Percentiles rank a stretch among this genome's conserved stretches.
Conservation (phyloP, 2,888 invertebrate species). For the Caenorhabditis drosophilae region DNA sequence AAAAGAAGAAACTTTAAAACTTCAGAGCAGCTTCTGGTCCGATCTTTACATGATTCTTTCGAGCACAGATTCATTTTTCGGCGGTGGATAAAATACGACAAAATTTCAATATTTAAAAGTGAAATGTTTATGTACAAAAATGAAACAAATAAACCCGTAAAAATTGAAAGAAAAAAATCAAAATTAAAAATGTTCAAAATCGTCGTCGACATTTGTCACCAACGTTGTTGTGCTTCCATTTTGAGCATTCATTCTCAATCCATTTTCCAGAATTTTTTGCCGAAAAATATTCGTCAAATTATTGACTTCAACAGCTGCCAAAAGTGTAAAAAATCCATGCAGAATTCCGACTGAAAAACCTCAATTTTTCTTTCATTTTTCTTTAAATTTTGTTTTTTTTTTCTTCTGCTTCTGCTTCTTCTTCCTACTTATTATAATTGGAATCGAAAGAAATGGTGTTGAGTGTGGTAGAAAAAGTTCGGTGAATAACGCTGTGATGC, state of each 20-base stretch:
- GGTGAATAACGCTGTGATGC: slow-evolving; percentile 16
- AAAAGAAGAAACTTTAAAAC: too few relatives aligned
- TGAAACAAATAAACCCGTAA: slow-evolving; percentile 18
- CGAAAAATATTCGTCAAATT: slow-evolving; percentile 14
- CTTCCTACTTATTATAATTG: slow-evolving; percentile 17
- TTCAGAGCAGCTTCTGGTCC: slow-evolving; percentile 20
- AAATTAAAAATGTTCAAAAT: slow-evolving; percentile 18
- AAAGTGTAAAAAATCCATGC: slow-evolving; percentile 19
- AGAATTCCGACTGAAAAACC: slow-evolving; percentile 23
- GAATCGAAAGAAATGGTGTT: slow-evolving; percentile 28
- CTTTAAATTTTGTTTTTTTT: too few relatives aligned
- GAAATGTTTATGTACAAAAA: too few relatives aligned
- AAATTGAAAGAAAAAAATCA: neutral
- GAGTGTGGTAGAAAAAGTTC: slow-evolving; percentile 35
- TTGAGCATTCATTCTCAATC: slow-evolving; percentile 1
- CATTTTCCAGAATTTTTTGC: slow-evolving; percentile 4
- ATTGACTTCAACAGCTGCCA: slow-evolving; percentile 23
- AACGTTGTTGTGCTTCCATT: slow-evolving; percentile 24
- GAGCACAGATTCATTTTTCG: slow-evolving; percentile 31
- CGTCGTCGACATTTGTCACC: slow-evolving; percentile 30
- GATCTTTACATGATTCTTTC: slow-evolving; percentile 25
- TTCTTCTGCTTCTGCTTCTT: too few relatives aligned
- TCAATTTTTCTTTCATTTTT: slow-evolving; percentile 3
- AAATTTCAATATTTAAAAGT: neutral
- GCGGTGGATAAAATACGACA: slow-evolving; percentile 9